Evolutionary conservation across 2,888 invertebrate species (phyloP), one percentile per base, ranked within the genome.

Genomic region (Agrenia bidenticulata): DNA sequence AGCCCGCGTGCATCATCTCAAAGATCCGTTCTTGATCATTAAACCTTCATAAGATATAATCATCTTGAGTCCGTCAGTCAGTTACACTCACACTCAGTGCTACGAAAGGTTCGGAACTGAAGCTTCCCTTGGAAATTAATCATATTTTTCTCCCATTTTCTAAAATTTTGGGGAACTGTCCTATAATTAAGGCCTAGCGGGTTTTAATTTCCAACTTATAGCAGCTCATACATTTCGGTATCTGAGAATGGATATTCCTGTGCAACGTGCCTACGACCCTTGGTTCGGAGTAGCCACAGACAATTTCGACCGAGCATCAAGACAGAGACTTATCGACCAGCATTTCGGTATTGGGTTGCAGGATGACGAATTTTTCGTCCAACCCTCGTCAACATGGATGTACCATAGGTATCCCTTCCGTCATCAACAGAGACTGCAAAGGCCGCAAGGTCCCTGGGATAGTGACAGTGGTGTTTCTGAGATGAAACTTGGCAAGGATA

Each of bases 391-490:
- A 9, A 2, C 19, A 17, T 2, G 37, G 15, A 39, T 39, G 21
- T 32, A 55, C 61, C 49, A 37, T 26, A 19, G 58, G 15, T n/a
- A 32, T 54, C 23, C 37, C 37, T 2, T 41, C 27, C n/a, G 56
- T 51, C 5, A 61, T 59, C 24, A 64, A 61, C 9, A n/a, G 60
- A 5, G 57, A 15, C 19, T 61, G 64, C 2, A 61, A 42, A 13
- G 45, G 41, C 9, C 7, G 4, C 39, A 1, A 13, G 26, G 21
- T 19, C 26, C 55, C n/a, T 39, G 63, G 63, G n/a, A 51, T 61
- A 24, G 65, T 64, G 65, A 65, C n/a, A 53, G 54, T 55, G 73
- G 73, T 2, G 55, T 64, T 17, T 63, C 71, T 15, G 71, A 73
- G 50, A 26, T 70, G 2, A 63, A 66, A 27, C 51, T 57, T 23